Base-by-base conservation (phyloP, 2,888 invertebrate genomes). In the Caenorhabditis sp. region DNA sequence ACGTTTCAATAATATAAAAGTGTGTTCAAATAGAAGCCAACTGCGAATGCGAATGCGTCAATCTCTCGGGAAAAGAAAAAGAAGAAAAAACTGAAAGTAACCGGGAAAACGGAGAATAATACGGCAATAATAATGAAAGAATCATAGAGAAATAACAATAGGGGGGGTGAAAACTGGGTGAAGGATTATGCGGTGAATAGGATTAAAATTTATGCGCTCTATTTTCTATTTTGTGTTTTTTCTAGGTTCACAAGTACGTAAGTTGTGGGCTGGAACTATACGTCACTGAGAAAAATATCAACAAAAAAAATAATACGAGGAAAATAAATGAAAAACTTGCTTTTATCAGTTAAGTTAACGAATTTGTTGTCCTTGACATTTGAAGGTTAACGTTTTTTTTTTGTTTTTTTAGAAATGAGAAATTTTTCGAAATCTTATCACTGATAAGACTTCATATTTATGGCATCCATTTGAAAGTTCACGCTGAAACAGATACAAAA, bases 171-270 rank as follows among this genome's bases (percentile, higher is more conserved):
- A 51, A 51, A 51, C 13, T 13, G 1, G 51, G 9, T 24, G 51
- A 47, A 3, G 32, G 55, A 56, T 56, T 56, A 56, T 56, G 55
- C 22, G 2, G 22, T 32, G 55, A 56, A 56, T 56, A 22, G 32
- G 55, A 56, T 56, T 56, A 56, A 56, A 56, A 22, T 32, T 13
- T 51, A 5, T 18, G 18, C 3, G 3, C 18, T 18, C 18, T 47
- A 6, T 40, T 15, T 18, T 18, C 13, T 13, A 2, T 40, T 40
- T 11, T 40, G 40, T 13, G 40, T 40, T 2, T 40, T 47, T 47
- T 47, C 11, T 11, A n/a, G 47, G 47, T 47, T 47, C 47, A 47
- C 47, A 9, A 47, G 47, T 47, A 47, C 47, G 47, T 47, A 11
- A 2, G 4, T n/a, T 32, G 32, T 32, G 4, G 32, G 32, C 5